Base-by-base conservation (phyloP, 2,113 vertebrate species). In the Apteryx mantelli region DNA sequence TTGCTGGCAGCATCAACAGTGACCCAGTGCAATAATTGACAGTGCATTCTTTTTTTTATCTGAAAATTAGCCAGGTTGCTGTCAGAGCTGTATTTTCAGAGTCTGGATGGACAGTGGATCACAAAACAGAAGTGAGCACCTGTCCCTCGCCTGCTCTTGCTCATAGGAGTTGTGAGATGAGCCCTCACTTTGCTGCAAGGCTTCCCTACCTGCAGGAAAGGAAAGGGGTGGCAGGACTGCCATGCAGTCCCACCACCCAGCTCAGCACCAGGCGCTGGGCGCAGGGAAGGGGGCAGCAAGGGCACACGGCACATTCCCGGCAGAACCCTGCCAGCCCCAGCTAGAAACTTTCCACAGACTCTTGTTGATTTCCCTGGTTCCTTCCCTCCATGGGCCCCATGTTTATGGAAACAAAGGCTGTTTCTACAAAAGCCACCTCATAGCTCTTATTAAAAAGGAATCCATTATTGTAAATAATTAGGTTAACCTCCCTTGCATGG, bases 251-350 rank as follows among this genome's bases (percentile, higher is more conserved):
- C 6, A 19, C 46, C 46, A 48, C 18, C 18, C 46, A 48, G 44
- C 44, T 46, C 44, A 16, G 44, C 16, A 14, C 44, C 13, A 16
- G 44, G 48, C 53, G 50, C 63, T 32, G 60, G 64, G 16, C 1
- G 3, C 84, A 30, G 48, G 40, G 46, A 30, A 53, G 28, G 21
- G n/a, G 5, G 38, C 48, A 89, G 75, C 4, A 4, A 32, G 58
- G 58, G 53, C 73, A 76, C 76, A 46, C 0, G 0, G 7, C 44
- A 30, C 0, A 0, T 20, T 36, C 34, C 22, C 60, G 78, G 50
- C 71, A 70, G 28, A 82, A 76, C 16, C 58, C 64, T 71, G 52
- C 6, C 26, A 66, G 53, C 16, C 21, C 24, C 48, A 26, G 30
- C 44, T 66, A 53, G 55, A 77, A 68, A 5, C 9, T 20, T 60